Evolutionary conservation across 2,113 vertebrate genomes (phyloP), one percentile per base, ranked within the genome.

Genomic region (Mirza zaza): DNA sequence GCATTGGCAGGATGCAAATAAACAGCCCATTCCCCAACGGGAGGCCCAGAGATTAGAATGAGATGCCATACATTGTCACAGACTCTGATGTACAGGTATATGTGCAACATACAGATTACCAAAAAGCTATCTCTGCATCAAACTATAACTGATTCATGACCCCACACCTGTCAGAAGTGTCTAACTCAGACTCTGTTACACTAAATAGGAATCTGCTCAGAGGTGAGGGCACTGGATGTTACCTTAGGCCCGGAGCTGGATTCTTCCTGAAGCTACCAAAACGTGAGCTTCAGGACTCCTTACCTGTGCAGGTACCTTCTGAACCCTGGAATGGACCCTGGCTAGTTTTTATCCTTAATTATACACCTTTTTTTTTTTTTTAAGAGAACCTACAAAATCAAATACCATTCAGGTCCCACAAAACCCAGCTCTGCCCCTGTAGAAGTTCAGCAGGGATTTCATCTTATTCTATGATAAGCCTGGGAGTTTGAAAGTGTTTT

Each of bases 21-120:
- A 34, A 71, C n/a, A 39, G 23, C 63, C 63, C 5, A 4, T 8
- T 39, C 25, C 80, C 45, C 15, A 3, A 2, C 0, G 36, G 21
- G 7, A 9, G 91, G 63, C 42, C 17, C 0, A 8, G 36, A 42
- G 59, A 42, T 21, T 0, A 18, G 81, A 13, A 32, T 0, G 68
- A 39, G 59, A 79, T 1, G 23, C 12, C 1, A 2, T 12, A 18
- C 0, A 1, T n/a, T 29, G 45, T 55, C 42, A 25, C 29, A 39
- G 50, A 61, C 7, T 23, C 48, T 18, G 34, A 76, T 34, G 15
- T 8, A 5, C 3, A n/a, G 76, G 84, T 59, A 45, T 55, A 3
- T 6, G 15, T 5, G 48, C 65, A 20, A 50, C 32, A 27, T 18
- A 4, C 32, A 14, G 57, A 11, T 45, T 36, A 8, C 48, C 50